Evolutionary conservation across 1,140 invertebrate species (phyloP).

Genomic region (Myzus persicae): DNA sequence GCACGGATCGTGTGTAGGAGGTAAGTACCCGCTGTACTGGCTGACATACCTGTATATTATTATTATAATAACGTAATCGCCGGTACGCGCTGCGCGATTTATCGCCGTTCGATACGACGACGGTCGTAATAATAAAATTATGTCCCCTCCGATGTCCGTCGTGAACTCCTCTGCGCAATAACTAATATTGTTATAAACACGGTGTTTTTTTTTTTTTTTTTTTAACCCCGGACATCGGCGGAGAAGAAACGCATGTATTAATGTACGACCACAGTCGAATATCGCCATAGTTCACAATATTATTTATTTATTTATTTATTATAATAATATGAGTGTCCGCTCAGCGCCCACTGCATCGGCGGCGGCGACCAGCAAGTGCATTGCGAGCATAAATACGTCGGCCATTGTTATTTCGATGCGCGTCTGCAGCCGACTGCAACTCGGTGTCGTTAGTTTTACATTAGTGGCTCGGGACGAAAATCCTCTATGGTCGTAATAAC

Average conservation of each 20-base stretch:
- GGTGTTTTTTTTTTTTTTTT: too few species aligned
- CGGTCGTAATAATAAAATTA: too few species aligned
- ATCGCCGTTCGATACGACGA: background rate
- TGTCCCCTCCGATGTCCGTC: background rate
- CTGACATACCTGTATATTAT: background rate
- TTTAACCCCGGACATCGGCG: background rate
- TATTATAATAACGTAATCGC: background rate
- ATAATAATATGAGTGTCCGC: background rate
- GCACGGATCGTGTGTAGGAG: background rate
- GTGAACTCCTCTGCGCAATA: background rate
- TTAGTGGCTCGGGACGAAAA: conserved; percentile 5
- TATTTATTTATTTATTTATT: background rate
- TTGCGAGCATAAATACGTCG: background rate
- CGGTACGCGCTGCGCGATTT: background rate
- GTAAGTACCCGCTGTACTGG: background rate
- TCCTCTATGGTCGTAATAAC: background rate
- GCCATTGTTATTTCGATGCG: background rate
- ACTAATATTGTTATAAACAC: background rate
- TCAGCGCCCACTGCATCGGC: background rate
- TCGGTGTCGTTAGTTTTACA: conserved; percentile 17
- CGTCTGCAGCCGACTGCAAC: background rate
- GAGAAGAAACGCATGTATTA: background rate
- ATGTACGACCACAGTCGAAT: background rate
- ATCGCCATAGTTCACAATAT: background rate
- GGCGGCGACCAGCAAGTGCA: background rate